These are phyloP conservation scores for Cygnus atratus DNA, from an alignment of 2,113 vertebrate species.

Conservation along the genomic window DNA sequence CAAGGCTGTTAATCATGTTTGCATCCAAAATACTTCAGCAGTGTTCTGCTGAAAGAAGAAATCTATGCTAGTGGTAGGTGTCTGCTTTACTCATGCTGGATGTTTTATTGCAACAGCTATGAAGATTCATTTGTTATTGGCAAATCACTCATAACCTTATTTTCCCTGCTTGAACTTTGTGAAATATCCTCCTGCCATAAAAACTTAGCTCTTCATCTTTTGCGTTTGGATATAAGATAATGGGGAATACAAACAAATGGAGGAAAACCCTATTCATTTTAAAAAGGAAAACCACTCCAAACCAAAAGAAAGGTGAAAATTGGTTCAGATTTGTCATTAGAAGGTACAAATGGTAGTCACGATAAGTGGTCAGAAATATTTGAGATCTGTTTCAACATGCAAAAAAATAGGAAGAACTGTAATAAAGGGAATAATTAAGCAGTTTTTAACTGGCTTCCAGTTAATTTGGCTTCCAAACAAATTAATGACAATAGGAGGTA, in stretches of 20 bases:
- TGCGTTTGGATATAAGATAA: neutral
- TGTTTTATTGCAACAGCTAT: constrained; percentile 1
- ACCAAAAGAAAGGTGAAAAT: neutral
- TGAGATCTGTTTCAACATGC: neutral
- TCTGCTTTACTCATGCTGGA: neutral
- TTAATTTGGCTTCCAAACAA: neutral
- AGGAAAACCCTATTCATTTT: neutral
- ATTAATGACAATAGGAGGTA: neutral
- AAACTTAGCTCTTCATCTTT: neutral
- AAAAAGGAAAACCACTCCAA: neutral
- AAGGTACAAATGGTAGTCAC: neutral
- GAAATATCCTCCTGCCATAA: neutral
- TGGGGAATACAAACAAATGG: neutral
- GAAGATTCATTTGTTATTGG: neutral
- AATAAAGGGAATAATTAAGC: neutral
- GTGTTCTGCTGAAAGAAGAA: neutral
- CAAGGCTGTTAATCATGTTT: neutral
- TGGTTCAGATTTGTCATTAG: neutral
- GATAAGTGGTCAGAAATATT: neutral
- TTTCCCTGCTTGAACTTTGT: neutral
- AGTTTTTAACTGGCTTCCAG: neutral
- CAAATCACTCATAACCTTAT: neutral
- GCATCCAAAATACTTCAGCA: neutral
- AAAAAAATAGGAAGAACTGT: neutral
- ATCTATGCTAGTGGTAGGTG: neutral